A percentile compares a stretch with the other conserved stretches of the same genome.
These are phyloP conservation scores for Drosophila macrospina DNA, from an alignment of 2,888 invertebrate genomes.

Conservation along the genomic window DNA sequence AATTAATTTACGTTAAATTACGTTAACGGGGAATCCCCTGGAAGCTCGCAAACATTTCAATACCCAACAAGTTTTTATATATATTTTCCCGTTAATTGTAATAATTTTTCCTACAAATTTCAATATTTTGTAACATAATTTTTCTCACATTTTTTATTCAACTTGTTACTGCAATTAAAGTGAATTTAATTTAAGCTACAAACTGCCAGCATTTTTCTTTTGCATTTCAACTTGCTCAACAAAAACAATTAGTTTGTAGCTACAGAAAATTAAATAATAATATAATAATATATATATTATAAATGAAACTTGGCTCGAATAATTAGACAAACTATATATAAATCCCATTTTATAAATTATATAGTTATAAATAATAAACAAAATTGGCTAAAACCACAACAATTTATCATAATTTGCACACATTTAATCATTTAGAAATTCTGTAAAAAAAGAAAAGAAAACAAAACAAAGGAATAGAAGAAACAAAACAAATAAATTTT, in stretches of 20 bases:
- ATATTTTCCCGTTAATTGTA: conserved; percentile 30
- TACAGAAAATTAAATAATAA: conserved; percentile 2
- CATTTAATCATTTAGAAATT: conserved; percentile 60
- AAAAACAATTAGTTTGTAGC: conserved; percentile 39
- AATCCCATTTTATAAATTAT: conserved; percentile 34
- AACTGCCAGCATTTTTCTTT: conserved; percentile 73
- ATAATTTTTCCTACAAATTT: too few relatives aligned
- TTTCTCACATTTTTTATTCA: conserved; percentile 7
- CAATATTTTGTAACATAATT: conserved; percentile 54
- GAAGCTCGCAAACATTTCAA: too few relatives aligned
- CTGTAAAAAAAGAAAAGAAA: too few relatives aligned
- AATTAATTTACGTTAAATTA: too few relatives aligned
- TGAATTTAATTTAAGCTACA: conserved; percentile 66
- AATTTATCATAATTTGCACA: conserved; percentile 48
- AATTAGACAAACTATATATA: conserved; percentile 38
- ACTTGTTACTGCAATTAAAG: conserved; percentile 31
- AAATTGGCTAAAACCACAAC: conserved; percentile 51
- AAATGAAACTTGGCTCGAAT: conserved; percentile 51
- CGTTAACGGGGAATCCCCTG: too few relatives aligned
- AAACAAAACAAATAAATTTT: conserved; percentile 37
- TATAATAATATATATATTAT: conserved; percentile 23
- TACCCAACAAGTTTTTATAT: conserved; percentile 23
- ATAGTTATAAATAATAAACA: conserved; percentile 46
- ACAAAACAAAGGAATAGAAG: conserved; percentile 32
- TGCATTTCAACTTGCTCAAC: conserved; percentile 63